Conservation (phyloP, 1,140 invertebrate genomes). For the Littorina saxatilis region DNA sequence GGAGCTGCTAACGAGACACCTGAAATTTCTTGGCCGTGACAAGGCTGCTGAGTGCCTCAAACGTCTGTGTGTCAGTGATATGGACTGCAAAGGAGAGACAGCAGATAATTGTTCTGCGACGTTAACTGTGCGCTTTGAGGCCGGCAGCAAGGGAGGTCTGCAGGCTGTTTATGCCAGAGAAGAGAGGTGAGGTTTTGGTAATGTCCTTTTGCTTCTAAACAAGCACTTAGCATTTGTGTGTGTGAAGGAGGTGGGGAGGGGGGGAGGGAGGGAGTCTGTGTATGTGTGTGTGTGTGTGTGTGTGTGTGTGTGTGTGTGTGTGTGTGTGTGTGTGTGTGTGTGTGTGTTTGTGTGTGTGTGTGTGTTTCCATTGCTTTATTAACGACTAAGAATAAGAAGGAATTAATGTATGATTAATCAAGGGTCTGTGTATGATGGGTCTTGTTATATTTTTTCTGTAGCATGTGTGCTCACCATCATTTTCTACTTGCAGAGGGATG, state of each 20-base stretch:
- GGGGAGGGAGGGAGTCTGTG: too few relatives aligned
- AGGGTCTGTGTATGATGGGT: too few relatives aligned
- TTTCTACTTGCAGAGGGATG: not conserved
- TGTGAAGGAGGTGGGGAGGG: too few relatives aligned
- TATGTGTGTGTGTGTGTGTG: too few relatives aligned
- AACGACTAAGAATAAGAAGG: too few relatives aligned
- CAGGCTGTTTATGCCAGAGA: not conserved
- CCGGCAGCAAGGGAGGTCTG: conserved; percentile 4
- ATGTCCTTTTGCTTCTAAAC: too few relatives aligned
- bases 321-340: not conserved
- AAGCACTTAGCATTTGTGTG: too few relatives aligned
- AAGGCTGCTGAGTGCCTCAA: conserved; percentile 7
- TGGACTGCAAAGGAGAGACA: not conserved
- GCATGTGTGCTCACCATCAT: too few relatives aligned
- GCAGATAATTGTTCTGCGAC: not conserved
- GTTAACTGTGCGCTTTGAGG: conserved; percentile 18
- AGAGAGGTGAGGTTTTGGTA: not conserved
- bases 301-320: too few relatives aligned
- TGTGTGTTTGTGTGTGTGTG: not conserved
- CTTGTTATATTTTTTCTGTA: too few relatives aligned
- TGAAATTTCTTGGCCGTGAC: conserved; percentile 42
- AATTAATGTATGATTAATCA: too few relatives aligned
- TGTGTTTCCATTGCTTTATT: too few relatives aligned
- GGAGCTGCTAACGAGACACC: conserved; percentile 50
- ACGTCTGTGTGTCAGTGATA: not conserved